These are phyloP conservation scores for Machimus rusticus DNA, from an alignment of 2,888 invertebrate genomes.

Conservation along the genomic window DNA sequence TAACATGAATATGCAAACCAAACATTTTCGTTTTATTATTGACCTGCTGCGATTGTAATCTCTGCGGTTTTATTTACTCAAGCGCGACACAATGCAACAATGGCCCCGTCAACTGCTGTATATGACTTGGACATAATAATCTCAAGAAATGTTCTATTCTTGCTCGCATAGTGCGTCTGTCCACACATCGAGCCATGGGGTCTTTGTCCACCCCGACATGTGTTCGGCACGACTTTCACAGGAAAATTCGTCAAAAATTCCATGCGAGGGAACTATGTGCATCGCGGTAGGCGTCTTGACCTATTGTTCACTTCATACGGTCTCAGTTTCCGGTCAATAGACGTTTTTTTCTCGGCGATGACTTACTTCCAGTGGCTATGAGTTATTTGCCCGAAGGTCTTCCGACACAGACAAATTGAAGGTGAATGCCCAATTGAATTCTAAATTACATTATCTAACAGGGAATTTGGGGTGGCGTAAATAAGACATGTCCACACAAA, in stretches of 20 bases:
- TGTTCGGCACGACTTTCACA: background rate
- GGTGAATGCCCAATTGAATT: background rate
- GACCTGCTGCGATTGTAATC: conserved; percentile 24
- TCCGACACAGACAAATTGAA: background rate
- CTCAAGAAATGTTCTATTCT: background rate
- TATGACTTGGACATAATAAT: background rate
- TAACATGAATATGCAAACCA: conserved; percentile 35
- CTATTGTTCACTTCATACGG: conserved; percentile 4
- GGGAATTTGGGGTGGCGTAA: background rate
- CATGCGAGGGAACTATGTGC: background rate
- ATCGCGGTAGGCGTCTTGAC: background rate
- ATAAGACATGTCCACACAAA: background rate
- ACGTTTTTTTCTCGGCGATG: background rate
- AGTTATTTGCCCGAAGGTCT: background rate
- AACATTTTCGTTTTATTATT: conserved; percentile 22
- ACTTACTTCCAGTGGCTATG: background rate
- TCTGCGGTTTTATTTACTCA: conserved; percentile 14
- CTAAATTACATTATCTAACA: background rate
- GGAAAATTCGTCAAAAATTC: background rate
- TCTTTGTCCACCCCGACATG: background rate
- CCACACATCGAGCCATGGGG: background rate
- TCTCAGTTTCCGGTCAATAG: background rate
- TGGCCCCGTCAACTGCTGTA: background rate
- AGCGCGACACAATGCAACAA: conserved; percentile 2
- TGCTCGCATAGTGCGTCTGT: background rate